phyloP scores from a whole-genome alignment of 1,140 invertebrate species.

The Leptinotarsa texana region DNA sequence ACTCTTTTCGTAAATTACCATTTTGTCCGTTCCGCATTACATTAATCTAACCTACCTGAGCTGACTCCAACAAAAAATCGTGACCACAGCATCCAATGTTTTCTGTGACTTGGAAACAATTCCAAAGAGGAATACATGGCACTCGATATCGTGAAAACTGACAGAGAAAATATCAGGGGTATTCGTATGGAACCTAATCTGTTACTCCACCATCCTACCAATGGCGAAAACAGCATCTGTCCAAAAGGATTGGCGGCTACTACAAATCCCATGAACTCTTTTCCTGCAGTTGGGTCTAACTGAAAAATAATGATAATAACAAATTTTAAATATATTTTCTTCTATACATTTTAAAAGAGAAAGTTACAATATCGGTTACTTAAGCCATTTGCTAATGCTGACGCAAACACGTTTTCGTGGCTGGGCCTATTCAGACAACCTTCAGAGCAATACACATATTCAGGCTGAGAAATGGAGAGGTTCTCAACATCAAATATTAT shows the following conservation, averaged over 20 bases:
- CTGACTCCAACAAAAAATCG: slow-evolving; percentile 84
- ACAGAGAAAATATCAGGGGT: slow-evolving; percentile 72
- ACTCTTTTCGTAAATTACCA: too few species aligned
- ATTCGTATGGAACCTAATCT: slow-evolving; percentile 69
- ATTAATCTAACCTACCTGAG: slow-evolving; percentile 68
- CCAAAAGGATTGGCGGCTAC: slow-evolving; percentile 87
- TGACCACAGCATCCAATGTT: slow-evolving; percentile 74
- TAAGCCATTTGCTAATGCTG: too few species aligned
- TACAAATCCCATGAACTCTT: slow-evolving; percentile 82
- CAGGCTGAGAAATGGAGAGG: too few species aligned
- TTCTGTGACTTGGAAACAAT: slow-evolving; percentile 61
- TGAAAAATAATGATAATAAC: slow-evolving; percentile 53
- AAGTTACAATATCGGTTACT: too few species aligned
- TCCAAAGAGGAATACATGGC: slow-evolving; percentile 80
- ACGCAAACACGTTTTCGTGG: too few species aligned
- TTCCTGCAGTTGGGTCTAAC: slow-evolving; percentile 76
- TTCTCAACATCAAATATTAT: too few species aligned
- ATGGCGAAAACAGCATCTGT: slow-evolving; percentile 85
- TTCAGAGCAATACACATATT: too few species aligned
- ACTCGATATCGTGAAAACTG: slow-evolving; percentile 77
- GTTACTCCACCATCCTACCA: slow-evolving; percentile 86
- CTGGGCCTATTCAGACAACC: too few species aligned
- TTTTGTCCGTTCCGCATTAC: too few species aligned
- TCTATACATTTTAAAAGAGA: too few species aligned
- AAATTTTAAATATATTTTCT: too few species aligned